phyloP scores from a whole-genome alignment of 2,113 vertebrate genomes.

The Phalacrocorax brasilianus region DNA sequence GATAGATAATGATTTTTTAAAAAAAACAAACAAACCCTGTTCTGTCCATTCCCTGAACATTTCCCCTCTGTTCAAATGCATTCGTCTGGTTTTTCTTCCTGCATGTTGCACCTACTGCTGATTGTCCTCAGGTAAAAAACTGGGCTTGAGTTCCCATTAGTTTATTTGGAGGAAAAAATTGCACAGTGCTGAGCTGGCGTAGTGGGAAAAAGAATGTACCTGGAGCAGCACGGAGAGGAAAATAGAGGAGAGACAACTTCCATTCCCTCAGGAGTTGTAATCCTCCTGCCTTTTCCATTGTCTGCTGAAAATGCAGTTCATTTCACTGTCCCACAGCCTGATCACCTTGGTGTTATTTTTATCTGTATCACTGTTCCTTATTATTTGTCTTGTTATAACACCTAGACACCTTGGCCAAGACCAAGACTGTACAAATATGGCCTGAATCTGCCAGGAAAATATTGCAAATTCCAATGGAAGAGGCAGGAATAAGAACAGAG shows the following conservation, averaged over 20 bases:
- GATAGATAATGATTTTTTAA: not conserved
- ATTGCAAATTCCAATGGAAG: not conserved
- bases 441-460: slow-evolving; percentile 29
- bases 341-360: not conserved
- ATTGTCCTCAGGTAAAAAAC: not conserved
- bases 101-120: not conserved
- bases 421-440: not conserved
- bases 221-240: not conserved
- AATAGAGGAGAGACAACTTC: not conserved
- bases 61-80: not conserved
- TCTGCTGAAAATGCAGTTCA: not conserved
- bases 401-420: not conserved
- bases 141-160: not conserved
- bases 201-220: not conserved
- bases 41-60: not conserved
- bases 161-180: not conserved
- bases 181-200: fast-evolving
- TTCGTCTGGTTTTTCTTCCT: not conserved
- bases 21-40: not conserved
- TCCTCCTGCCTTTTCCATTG: not conserved
- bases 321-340: not conserved
- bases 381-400: slow-evolving; percentile 4
- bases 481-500: not conserved
- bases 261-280: not conserved
- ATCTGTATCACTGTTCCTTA: not conserved